Evolutionary conservation across 2,888 invertebrate genomes (phyloP).

Genomic region (Portevinia maculata): DNA sequence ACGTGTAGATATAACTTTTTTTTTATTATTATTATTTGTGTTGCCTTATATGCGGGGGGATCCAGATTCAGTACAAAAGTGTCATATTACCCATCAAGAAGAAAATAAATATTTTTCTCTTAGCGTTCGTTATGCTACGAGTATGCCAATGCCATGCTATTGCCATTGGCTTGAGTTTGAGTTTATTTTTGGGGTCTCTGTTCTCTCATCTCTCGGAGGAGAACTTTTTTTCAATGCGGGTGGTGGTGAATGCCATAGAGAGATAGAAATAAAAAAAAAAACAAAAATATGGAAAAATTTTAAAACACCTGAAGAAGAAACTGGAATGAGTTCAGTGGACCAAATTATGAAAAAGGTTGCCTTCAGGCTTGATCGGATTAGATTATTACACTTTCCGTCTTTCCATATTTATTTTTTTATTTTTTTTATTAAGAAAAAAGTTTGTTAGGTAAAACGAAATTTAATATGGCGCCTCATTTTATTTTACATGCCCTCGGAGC

Average conservation of each 20-base stretch:
- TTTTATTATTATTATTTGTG: constrained; percentile 9
- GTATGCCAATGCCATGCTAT: constrained; percentile 38
- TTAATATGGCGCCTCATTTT: constrained; percentile 68
- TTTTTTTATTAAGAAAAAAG: constrained; percentile 24
- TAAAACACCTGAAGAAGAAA: constrained; percentile 56
- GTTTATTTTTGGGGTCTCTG: constrained; percentile 48
- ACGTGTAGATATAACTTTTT: background rate
- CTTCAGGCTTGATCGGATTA: constrained; percentile 68
- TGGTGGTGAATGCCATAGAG: constrained; percentile 38
- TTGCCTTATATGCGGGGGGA: constrained; percentile 57
- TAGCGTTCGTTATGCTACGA: constrained; percentile 22
- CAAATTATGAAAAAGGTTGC: constrained; percentile 53
- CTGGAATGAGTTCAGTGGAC: constrained; percentile 68
- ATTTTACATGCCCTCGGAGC: constrained; percentile 55
- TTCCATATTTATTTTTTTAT: constrained; percentile 18
- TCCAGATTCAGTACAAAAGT: constrained; percentile 57
- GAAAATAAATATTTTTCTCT: constrained; percentile 19
- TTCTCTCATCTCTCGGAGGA: constrained; percentile 13
- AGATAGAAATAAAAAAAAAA: constrained; percentile 6
- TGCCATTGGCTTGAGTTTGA: constrained; percentile 44
- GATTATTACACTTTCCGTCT: constrained; percentile 62
- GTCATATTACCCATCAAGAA: constrained; percentile 61
- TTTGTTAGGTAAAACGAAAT: constrained; percentile 44
- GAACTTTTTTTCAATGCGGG: constrained; percentile 52
- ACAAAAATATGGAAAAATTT: constrained; percentile 9